phyloP scores from a whole-genome alignment of 1,140 invertebrate species.

The Drosophila nannoptera region DNA sequence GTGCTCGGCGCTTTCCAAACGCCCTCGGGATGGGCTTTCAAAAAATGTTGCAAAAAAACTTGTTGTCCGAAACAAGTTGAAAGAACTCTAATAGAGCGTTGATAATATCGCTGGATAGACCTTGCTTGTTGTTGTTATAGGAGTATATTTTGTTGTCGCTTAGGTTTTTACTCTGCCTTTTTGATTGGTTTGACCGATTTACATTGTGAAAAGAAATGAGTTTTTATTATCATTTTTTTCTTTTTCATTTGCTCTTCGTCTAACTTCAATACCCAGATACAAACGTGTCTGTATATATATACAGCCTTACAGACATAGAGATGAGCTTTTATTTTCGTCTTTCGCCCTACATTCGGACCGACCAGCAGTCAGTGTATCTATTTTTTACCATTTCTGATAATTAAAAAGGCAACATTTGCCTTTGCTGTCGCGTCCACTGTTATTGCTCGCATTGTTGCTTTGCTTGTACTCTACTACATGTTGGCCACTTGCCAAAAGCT shows the following conservation, averaged over 20 bases:
- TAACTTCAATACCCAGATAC: conserved; percentile 16
- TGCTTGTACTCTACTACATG: conserved; percentile 12
- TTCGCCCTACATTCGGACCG: conserved; percentile 53
- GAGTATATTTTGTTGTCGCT: conserved; percentile 18
- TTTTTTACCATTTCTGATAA: conserved; percentile 58
- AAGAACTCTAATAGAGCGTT: conserved; percentile 48
- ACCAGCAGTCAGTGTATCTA: conserved; percentile 22
- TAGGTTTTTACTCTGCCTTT: conserved; percentile 34
- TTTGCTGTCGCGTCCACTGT: conserved; percentile 8
- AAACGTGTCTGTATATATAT: not conserved
- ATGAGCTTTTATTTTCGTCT: conserved; percentile 55
- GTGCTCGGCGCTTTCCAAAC: conserved; percentile 21
- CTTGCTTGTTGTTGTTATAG: conserved; percentile 28
- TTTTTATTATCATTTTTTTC: conserved; percentile 35
- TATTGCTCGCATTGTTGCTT: conserved; percentile 19
- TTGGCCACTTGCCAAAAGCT: conserved; percentile 37
- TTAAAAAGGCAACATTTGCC: conserved; percentile 55
- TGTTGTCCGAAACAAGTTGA: conserved; percentile 34
- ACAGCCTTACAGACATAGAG: conserved; percentile 1
- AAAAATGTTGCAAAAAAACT: conserved; percentile 25
- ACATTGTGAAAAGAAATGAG: conserved; percentile 74
- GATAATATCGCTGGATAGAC: conserved; percentile 37
- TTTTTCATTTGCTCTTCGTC: conserved; percentile 31
- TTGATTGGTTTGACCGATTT: conserved; percentile 76
- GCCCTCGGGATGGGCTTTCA: conserved; percentile 6